These are phyloP conservation scores for Drosophila cyrtoloma DNA, from an alignment of 2,888 invertebrate species.

Conservation along the genomic window DNA sequence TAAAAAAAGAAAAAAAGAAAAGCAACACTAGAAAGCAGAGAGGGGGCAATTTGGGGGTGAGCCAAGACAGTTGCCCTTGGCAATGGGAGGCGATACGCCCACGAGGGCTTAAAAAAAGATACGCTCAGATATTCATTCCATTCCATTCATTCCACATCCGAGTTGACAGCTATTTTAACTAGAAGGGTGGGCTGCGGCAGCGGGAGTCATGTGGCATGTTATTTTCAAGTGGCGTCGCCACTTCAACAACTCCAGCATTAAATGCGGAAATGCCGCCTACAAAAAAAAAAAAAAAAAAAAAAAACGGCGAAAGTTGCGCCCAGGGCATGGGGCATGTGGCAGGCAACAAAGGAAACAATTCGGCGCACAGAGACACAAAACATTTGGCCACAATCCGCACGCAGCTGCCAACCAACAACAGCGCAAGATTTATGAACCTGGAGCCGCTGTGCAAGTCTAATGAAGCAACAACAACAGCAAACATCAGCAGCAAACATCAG, in stretches of 20 bases:
- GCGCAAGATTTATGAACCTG: conserved; percentile 41
- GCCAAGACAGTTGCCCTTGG: conserved; percentile 63
- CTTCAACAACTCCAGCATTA: conserved; percentile 44
- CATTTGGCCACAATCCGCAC: conserved; percentile 37
- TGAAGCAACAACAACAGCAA: conserved; percentile 46
- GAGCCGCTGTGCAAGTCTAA: conserved; percentile 29
- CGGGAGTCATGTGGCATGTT: conserved; percentile 24
- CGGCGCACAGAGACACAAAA: conserved; percentile 20
- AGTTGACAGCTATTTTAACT: conserved; percentile 43
- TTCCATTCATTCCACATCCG: conserved; percentile 1
- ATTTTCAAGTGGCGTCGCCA: conserved; percentile 58
- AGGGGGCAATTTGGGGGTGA: conserved; percentile 1
- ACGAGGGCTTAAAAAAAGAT: conserved; percentile 29
- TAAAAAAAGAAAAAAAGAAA: not conserved
- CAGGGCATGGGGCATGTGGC: not conserved
- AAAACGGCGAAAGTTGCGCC: conserved; percentile 31
- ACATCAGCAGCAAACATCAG: conserved; percentile 34
- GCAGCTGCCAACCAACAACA: conserved; percentile 34
- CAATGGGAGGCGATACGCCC: conserved; percentile 31
- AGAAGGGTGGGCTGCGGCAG: not conserved
- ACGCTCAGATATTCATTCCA: conserved; percentile 27
- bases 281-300: not conserved
- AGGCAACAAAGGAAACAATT: conserved; percentile 34
- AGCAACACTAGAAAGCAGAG: conserved; percentile 2
- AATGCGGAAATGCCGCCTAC: conserved; percentile 43